Evolutionary conservation across 2,113 vertebrate species (phyloP), one percentile per base, ranked within the genome.

Genomic region (Megaceryle torquata): DNA sequence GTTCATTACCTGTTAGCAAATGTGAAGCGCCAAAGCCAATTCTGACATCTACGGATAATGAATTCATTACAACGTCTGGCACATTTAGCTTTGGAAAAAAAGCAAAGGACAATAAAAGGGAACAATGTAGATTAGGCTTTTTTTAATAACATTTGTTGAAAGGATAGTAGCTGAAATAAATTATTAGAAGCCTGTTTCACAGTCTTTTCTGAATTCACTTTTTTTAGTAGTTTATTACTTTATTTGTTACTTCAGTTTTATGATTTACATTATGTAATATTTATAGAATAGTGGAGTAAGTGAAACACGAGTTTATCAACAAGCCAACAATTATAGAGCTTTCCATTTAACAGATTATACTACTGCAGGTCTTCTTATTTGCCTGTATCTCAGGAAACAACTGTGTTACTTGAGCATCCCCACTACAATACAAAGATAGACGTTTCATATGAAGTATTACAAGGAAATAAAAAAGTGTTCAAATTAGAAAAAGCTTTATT

Each of bases 1-100:
- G 72, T 75, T 91, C 91, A 92, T 96, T 95, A 92, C 86, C 72
- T 95, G 53, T 71, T 84, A 70, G 91, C 69, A 95, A 93, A 95
- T 37, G 72, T 81, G 86, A 85, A 87, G 63, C 92, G 54, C 43
- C 86, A 82, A 89, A 95, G 86, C 70, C 91, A 84, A 41, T 63
- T 89, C 70, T 92, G 83, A 92, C 83, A 93, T 93, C 65, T 64
- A 17, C 13, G n/a, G 67, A 74, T 63, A 90, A 94, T 81, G 72
- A 88, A 92, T 93, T 88, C 69, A 78, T 94, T 92, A 81, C 43
- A 61, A 63, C 33, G 50, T 63, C 72, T 81, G 46, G 64, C 68
- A 96, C 68, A 88, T 75, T 81, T 50, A 68, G 83, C 61, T 93
- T 68, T 15, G 10, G 53, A 17, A 67, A 64, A 74, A 83, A 94